A percentile compares a stretch with the other conserved stretches of the same genome.
These are phyloP conservation scores for Chunga burmeisteri DNA, from an alignment of 2,113 vertebrate species.

Conservation along the genomic window DNA sequence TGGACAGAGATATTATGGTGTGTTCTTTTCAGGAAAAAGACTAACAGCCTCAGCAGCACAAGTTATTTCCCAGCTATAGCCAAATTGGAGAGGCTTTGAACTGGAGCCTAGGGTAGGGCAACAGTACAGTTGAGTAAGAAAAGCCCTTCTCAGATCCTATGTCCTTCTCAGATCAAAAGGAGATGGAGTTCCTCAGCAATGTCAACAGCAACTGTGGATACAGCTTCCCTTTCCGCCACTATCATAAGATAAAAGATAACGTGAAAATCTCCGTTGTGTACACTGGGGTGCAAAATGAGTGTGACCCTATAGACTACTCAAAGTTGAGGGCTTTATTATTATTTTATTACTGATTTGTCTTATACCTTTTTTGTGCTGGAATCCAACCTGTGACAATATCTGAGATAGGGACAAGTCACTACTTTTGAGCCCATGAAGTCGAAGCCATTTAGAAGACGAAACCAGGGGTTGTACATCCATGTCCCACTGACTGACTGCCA, in stretches of 20 bases:
- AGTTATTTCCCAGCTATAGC: neutral
- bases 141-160: neutral
- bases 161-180: neutral
- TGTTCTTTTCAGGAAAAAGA: neutral
- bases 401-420: slow-evolving; percentile 75
- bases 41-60: neutral
- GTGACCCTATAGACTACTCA: neutral
- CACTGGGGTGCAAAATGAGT: neutral
- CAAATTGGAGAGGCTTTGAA: neutral
- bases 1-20: neutral
- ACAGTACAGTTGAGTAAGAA: neutral
- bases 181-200: neutral
- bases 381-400: slow-evolving; percentile 80
- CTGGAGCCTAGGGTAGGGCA: neutral
- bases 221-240: neutral
- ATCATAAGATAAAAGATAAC: neutral
- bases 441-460: slow-evolving; percentile 80
- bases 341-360: neutral
- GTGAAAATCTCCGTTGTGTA: neutral
- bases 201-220: neutral
- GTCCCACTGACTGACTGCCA: neutral
- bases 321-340: neutral
- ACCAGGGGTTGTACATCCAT: slow-evolving; percentile 60
- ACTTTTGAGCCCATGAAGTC: slow-evolving; percentile 75
- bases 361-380: slow-evolving; percentile 79